These are phyloP conservation scores for Vombatus ursinus DNA, from an alignment of 2,113 vertebrate genomes.

Conservation along the genomic window DNA sequence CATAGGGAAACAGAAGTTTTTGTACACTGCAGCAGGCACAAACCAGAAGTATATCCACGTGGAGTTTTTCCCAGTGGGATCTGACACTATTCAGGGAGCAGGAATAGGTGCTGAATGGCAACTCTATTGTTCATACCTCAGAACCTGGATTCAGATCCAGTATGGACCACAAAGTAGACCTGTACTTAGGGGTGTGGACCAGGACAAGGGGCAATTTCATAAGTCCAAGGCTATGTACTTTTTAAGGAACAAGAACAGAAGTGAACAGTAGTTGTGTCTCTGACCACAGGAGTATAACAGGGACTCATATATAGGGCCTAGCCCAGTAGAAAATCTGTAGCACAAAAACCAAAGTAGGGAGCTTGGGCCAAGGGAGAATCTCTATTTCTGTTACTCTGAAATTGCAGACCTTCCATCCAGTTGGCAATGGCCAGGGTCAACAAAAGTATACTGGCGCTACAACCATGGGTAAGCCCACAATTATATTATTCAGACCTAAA, in stretches of 20 bases:
- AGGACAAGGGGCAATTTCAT: neutral
- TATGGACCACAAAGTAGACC: neutral
- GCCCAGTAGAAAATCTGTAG: neutral
- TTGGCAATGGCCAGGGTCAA: neutral
- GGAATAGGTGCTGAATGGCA: neutral
- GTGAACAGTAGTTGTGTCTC: neutral
- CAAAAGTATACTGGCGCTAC: neutral
- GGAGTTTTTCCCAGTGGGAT: neutral
- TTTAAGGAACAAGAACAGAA: neutral
- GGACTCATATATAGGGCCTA: neutral
- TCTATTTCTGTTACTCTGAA: neutral
- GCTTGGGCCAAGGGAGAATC: neutral
- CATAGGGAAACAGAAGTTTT: neutral
- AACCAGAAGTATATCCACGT: neutral
- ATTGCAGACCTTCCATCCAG: neutral
- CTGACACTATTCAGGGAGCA: neutral
- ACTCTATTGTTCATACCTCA: neutral
- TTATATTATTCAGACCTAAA: neutral
- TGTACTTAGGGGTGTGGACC: neutral
- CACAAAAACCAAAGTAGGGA: neutral
- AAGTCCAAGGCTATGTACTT: neutral
- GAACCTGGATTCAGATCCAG: neutral
- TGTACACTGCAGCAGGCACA: neutral
- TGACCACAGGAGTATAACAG: neutral
- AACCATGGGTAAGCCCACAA: neutral